Conservation (phyloP, 2,113 vertebrate species). For the Neoarius graeffei region DNA sequence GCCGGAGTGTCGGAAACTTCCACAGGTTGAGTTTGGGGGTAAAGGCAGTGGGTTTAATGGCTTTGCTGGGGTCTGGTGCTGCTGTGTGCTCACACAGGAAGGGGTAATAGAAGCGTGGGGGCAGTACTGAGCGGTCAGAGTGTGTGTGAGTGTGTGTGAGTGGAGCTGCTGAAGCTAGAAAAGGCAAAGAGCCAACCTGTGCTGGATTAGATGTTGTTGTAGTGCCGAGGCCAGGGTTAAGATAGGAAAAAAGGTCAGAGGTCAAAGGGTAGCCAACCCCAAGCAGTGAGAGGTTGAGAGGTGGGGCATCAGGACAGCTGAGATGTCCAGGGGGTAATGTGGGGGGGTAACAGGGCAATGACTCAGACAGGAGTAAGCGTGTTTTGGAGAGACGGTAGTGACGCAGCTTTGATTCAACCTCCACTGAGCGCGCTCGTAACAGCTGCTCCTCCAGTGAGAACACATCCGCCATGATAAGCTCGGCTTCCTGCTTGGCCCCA, state of each 20-base stretch:
- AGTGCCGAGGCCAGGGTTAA: constrained; percentile 76
- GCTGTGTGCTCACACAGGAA: constrained; percentile 84
- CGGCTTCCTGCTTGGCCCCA: constrained; percentile 70
- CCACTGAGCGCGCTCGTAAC: constrained; percentile 69
- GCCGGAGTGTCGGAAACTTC: constrained; percentile 79
- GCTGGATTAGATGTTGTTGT: constrained; percentile 68
- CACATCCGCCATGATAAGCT: constrained; percentile 79
- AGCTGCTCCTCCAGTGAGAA: constrained; percentile 80
- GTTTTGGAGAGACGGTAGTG: constrained; percentile 79
- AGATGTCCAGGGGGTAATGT: constrained; percentile 72
- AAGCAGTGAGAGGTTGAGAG: constrained; percentile 86
- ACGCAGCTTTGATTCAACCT: constrained; percentile 79
- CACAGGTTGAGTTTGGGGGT: constrained; percentile 75
- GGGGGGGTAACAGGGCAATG: constrained; percentile 84
- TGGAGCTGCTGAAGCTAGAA: constrained; percentile 83
- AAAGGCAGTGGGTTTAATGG: constrained; percentile 66
- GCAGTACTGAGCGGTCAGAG: constrained; percentile 74
- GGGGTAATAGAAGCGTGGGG: constrained; percentile 88
- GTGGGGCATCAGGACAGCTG: constrained; percentile 83
- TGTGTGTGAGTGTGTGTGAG: constrained; percentile 78
- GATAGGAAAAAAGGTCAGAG: constrained; percentile 87
- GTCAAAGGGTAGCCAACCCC: constrained; percentile 87
- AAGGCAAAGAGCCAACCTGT: constrained; percentile 82
- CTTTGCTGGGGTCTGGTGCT: constrained; percentile 65
- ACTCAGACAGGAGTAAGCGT: constrained; percentile 78